Evolutionary conservation across 2,888 invertebrate species (phyloP).

Genomic region (Hirtodrosophila histrioides): DNA sequence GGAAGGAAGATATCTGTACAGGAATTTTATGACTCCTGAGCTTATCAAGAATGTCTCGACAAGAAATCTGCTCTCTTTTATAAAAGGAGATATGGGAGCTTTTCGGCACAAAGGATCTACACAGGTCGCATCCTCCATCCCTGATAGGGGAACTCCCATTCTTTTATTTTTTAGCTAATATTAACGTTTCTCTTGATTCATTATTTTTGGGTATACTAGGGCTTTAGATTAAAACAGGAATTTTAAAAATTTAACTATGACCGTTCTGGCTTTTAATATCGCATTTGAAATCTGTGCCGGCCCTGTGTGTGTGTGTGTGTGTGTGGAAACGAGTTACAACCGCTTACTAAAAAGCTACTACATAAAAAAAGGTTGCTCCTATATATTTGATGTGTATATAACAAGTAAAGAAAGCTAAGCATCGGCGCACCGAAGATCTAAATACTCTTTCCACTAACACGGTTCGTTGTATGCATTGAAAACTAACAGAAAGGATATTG

Average conservation of each 20-base stretch:
- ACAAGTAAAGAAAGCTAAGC: slow-evolving; percentile 54
- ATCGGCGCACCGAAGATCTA: slow-evolving; percentile 49
- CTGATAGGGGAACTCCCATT: no score
- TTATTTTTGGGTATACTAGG: slow-evolving; percentile 11
- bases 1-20: no score
- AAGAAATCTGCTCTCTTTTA: no score
- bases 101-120: no score
- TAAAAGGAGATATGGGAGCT: no score
- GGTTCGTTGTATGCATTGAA: slow-evolving; percentile 1
- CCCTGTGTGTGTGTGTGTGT: not conserved
- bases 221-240: slow-evolving; percentile 15
- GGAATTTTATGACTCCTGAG: no score
- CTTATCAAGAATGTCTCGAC: no score
- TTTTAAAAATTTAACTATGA: slow-evolving; percentile 65
- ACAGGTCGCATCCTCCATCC: no score
- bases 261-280: slow-evolving; percentile 37
- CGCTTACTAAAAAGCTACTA: slow-evolving; percentile 34
- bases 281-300: slow-evolving; percentile 19
- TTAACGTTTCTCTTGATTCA: slow-evolving; percentile 1
- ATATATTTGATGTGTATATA: slow-evolving; percentile 41
- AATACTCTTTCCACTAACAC: slow-evolving; percentile 41
- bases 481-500: no score
- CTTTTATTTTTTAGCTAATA: no score
- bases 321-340: slow-evolving; percentile 32
- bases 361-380: slow-evolving; percentile 20